Evolutionary conservation across 2,113 vertebrate species (phyloP), one percentile per base, ranked within the genome.

Genomic region (Australoheros scitulus): DNA sequence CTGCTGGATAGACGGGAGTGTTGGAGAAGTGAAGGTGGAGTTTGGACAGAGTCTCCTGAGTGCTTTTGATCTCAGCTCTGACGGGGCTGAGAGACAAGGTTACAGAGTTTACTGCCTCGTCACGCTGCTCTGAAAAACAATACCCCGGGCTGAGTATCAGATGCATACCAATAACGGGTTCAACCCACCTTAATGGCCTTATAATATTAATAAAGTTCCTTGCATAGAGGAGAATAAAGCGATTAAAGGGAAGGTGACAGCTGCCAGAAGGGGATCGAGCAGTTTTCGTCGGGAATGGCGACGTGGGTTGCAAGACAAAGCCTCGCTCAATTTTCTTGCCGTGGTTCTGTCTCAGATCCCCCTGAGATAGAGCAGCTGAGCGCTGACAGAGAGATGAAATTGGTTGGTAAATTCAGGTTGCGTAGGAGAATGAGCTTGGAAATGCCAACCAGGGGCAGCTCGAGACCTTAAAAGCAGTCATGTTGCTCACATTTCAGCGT

Each of bases 161-260:
- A 84, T 79, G 72, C 83, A 87, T 85, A 80, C 22, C n/a, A 84
- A 82, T 72, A 70, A 76, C 52, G 57, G 34, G 68, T 79, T 83
- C 76, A 34, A 22, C 47, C 24, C 78, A 58, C 68, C 79, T 32
- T 76, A 81, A 86, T 87, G 50, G 77, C 41, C 60, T 64, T 65
- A 7, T 77, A 63, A 77, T 70, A 81, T 86, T 83, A 80, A 90
- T 80, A 82, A 52, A 81, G 52, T 76, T 86, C 29, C 56, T 2
- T 36, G 22, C 0, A 0, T 20, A 76, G 74, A 88, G 77, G 61
- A 78, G 63, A 88, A 82, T 79, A 77, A 78, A 75, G 76, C 76
- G 83, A 90, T 87, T 77, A 76, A 80, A 90, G 61, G 65, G 63
- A 87, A 81, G 79, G 63, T 82, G 89, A 88, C 83, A 89, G 83